Evolutionary conservation across 2,797 vertebrate genomes (phyloP).

Genomic region (Pitangus sulphuratus): DNA sequence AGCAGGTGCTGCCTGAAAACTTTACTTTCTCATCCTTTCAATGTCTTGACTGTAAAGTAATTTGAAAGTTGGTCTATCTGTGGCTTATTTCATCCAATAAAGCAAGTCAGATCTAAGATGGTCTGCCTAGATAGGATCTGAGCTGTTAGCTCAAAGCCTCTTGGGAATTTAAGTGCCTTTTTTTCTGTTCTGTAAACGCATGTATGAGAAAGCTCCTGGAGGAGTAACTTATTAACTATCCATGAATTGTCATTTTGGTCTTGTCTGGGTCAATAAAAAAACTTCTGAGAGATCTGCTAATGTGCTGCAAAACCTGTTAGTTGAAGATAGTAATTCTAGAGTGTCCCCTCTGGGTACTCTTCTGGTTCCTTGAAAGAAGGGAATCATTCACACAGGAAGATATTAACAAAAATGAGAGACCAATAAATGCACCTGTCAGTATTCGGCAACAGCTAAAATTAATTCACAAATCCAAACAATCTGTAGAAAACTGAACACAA

Average conservation of each 20-base stretch:
- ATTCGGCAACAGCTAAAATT: slow-evolving; percentile 79
- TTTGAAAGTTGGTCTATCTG: slow-evolving; percentile 3
- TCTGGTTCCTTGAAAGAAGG: slow-evolving; percentile 38
- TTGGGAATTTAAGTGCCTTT: slow-evolving; percentile 49
- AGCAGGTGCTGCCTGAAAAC: not conserved
- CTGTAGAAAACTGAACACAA: slow-evolving; percentile 81
- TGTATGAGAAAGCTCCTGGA: slow-evolving; percentile 41
- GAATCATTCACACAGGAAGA: slow-evolving; percentile 29
- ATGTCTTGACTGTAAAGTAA: slow-evolving; percentile 40
- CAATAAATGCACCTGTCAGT: slow-evolving; percentile 79
- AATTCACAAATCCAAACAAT: slow-evolving; percentile 84
- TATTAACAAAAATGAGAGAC: slow-evolving; percentile 61
- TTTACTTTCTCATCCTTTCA: not conserved
- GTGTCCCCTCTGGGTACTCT: slow-evolving; percentile 40
- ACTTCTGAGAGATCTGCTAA: slow-evolving; percentile 60
- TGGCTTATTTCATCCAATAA: slow-evolving; percentile 64
- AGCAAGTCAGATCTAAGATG: slow-evolving; percentile 49
- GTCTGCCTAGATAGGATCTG: slow-evolving; percentile 25
- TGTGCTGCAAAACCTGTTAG: slow-evolving; percentile 38
- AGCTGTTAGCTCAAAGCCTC: slow-evolving; percentile 19
- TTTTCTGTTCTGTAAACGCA: slow-evolving; percentile 35
- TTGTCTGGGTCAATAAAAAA: slow-evolving; percentile 57
- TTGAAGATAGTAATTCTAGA: slow-evolving; percentile 44
- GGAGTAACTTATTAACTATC: slow-evolving; percentile 63
- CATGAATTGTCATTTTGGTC: slow-evolving; percentile 50